Conservation (phyloP, 2,113 vertebrate genomes). For the Anthoscopus minutus region DNA sequence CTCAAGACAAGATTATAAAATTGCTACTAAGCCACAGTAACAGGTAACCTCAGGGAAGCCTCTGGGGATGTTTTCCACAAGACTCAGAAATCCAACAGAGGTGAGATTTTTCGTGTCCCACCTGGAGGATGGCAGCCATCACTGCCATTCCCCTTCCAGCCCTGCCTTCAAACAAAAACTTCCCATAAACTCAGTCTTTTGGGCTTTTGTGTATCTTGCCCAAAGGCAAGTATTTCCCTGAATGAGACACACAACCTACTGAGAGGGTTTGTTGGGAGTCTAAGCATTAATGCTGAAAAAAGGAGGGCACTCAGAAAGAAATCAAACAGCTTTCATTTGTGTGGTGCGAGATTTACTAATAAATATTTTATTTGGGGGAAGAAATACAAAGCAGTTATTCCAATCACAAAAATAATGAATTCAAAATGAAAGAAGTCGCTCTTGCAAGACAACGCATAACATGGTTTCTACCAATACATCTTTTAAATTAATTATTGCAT, state of each 20-base stretch:
- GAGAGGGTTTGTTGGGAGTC: background rate
- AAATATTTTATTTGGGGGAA: slow-evolving; percentile 63
- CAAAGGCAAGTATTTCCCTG: background rate
- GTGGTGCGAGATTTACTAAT: background rate
- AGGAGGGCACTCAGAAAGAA: background rate
- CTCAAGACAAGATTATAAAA: slow-evolving; percentile 26
- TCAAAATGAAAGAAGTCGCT: slow-evolving; percentile 51
- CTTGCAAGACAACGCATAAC: background rate
- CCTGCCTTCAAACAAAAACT: background rate
- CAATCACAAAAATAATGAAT: slow-evolving; percentile 50
- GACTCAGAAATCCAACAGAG: background rate
- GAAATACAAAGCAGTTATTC: slow-evolving; percentile 34
- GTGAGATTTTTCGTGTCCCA: background rate
- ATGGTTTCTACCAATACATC: background rate
- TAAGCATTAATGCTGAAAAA: background rate
- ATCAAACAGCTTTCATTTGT: slow-evolving; percentile 44
- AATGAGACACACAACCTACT: background rate
- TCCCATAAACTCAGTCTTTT: background rate
- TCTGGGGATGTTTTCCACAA: background rate
- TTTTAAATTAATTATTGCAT: slow-evolving; percentile 41
- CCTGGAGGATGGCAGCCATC: background rate
- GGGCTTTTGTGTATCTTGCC: background rate
- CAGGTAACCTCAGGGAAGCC: background rate
- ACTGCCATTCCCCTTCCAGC: background rate
- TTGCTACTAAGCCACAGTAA: background rate